Base-by-base conservation (phyloP, 2,888 invertebrate species). In the Trachelus tabidus region DNA sequence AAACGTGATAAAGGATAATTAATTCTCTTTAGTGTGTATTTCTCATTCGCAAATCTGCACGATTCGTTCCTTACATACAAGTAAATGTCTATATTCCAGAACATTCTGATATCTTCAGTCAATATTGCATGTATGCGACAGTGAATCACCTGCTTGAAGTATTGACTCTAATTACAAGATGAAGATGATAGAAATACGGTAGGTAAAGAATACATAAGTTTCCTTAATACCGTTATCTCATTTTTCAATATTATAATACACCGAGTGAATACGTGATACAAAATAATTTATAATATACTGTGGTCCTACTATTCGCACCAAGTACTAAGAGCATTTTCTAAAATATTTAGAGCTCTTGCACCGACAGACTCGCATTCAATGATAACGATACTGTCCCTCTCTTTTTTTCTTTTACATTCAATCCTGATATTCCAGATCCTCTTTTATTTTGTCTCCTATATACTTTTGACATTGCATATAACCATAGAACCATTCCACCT, bases 271-370 rank as follows among this genome's bases (percentile, higher is more conserved):
- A 68, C 74, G 76, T 76, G 79, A 77, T 81, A 80, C 73, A 83
- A 84, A 83, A 84, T 80, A 81, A 79, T 81, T 79, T 83, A 82
- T 79, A 81, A 85, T 83, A 85, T 83, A 83, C 82, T 84, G 83
- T 80, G 79, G 75, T 79, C 15, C 40, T 76, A 81, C 78, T 69
- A 71, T 56, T 76, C 74, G 80, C 81, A 81, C 80, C 83, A 69
- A 78, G 69, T 75, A 76, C 75, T 80, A 73, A 79, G 40, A 79
- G 80, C 78, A 73, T 81, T 3, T 56, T 56, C 23, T 56, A 23
- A 23, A 56, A 56, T 56, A 56, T 23, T 56, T 56, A 56, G 40
- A 56, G 23, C 40, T 56, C 40, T 23, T 56, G 23, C 40, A 56
- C 40, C 23, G 40, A 56, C 40, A 23, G 23, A 56, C 40, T 15